Base-by-base conservation (phyloP, 1,140 invertebrate genomes). In the Latrodectus geometricus region DNA sequence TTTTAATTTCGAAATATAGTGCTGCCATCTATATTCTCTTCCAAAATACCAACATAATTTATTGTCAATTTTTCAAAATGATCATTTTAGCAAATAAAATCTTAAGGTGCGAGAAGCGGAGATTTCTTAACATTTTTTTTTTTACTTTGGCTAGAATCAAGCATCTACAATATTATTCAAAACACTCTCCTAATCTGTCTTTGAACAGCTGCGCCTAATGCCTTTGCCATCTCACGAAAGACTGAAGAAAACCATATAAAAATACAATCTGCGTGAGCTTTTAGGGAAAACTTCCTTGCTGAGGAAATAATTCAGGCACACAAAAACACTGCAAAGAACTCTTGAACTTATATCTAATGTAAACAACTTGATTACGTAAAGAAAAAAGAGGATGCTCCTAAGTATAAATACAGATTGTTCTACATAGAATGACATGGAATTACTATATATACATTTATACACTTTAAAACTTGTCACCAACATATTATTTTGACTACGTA, bases 1-100 rank as follows among this genome's bases (percentile, higher is more conserved):
- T 35, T 35, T 35, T 35, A 35, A 35, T 35, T 35, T 35, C 5
- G 35, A 35, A 35, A 35, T 35, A 35, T 20, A 35, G 50, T 76
- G 74, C 74, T 76, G 74, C 74, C 74, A 76, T 76, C 74, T 76
- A 20, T 23, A 23, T 20, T 15, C 21, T 76, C 4, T 15, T 61
- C 23, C 23, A 54, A 54, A 56, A 76, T 14, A 11, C 11, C 17
- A 61, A 61, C 2, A 61, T 61, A 61, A 61, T 17, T 11, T 17
- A 61, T 14, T 61, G 54, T 61, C 17, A 17, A 8, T 8, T 17
- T 61, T 61, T 61, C 17, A 2, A 61, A 61, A 61, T 61, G 17
- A 61, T 76, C 21, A 9, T 50, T 21, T 76, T 76, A 54, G 15
- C 52, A 5, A 23, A 35, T 61, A 21, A 21, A 61, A 52, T 61